Percentiles rank a stretch among this genome's conserved stretches.
Evolutionary conservation across 2,888 invertebrate genomes (phyloP).

Genomic region (Tachina grossa): DNA sequence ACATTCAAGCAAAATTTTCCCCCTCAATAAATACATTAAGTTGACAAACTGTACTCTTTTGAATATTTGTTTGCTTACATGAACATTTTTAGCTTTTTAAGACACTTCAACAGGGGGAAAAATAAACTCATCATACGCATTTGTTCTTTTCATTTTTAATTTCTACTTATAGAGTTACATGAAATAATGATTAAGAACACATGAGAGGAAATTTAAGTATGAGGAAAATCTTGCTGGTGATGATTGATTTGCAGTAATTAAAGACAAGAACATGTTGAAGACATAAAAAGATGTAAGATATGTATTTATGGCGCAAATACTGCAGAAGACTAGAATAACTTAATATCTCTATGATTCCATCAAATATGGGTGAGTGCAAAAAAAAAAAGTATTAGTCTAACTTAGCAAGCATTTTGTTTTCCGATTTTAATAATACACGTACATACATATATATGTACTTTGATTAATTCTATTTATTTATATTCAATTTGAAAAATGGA

Average conservation of each 20-base stretch:
- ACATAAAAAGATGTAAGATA: neutral
- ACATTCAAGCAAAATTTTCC: neutral
- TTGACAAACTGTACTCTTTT: neutral
- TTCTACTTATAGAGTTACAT: conserved; percentile 20
- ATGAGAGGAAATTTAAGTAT: conserved; percentile 36
- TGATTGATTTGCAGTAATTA: conserved; percentile 66
- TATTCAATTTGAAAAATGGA: too few species aligned
- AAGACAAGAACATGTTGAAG: conserved; percentile 4
- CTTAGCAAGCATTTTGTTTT: too few species aligned
- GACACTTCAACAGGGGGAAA: neutral
- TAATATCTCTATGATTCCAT: too few species aligned
- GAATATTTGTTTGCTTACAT: neutral
- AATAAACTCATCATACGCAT: conserved; percentile 46
- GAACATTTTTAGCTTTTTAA: neutral
- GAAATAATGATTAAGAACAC: conserved; percentile 35
- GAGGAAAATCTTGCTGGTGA: conserved; percentile 26
- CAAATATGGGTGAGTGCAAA: too few species aligned
- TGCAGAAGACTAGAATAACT: too few species aligned
- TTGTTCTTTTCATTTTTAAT: conserved; percentile 2
- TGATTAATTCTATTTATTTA: too few species aligned
- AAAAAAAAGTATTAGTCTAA: too few species aligned
- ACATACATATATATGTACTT: too few species aligned
- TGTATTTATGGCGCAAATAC: too few species aligned
- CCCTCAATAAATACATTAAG: neutral
- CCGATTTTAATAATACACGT: too few species aligned